Percentiles rank a stretch among this genome's conserved stretches.
phyloP scores from a whole-genome alignment of 2,797 vertebrate species.

The Australoheros facetus region DNA sequence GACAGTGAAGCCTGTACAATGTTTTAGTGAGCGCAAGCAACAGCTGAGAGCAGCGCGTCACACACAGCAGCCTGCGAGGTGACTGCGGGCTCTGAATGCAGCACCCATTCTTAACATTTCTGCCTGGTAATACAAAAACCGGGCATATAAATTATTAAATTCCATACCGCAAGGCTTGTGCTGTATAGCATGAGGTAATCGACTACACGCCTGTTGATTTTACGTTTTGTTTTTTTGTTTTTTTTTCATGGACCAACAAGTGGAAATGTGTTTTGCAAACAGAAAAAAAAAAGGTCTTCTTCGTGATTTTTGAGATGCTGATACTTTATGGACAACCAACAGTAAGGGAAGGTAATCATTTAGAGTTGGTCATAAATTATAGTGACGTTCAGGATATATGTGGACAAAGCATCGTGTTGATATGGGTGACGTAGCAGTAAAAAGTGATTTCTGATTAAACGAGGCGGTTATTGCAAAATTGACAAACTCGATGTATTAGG shows the following conservation, averaged over 20 bases:
- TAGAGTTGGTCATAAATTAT: constrained; percentile 17
- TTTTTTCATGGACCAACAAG: constrained; percentile 50
- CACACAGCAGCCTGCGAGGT: constrained; percentile 8
- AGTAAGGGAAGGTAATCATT: background rate
- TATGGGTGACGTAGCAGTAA: constrained; percentile 61
- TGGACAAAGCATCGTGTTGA: constrained; percentile 24
- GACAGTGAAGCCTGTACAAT: constrained; percentile 28
- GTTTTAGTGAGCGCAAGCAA: constrained; percentile 34
- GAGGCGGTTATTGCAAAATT: constrained; percentile 61
- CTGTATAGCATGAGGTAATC: constrained; percentile 48
- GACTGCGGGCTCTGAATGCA: constrained; percentile 43
- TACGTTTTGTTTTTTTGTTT: background rate
- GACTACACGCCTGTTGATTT: constrained; percentile 5
- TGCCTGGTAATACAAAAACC: constrained; percentile 70
- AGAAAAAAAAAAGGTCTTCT: background rate
- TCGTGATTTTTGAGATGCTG: background rate
- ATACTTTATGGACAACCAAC: background rate
- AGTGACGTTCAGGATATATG: background rate
- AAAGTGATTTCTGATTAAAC: constrained; percentile 61
- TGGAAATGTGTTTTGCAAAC: constrained; percentile 39
- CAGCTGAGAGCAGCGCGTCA: constrained; percentile 17
- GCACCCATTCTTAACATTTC: constrained; percentile 56
- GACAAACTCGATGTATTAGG: constrained; percentile 51
- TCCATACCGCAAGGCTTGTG: constrained; percentile 36
- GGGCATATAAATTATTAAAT: constrained; percentile 67